Base-by-base conservation (phyloP, 2,888 invertebrate species). In the Smittia aterrima region DNA sequence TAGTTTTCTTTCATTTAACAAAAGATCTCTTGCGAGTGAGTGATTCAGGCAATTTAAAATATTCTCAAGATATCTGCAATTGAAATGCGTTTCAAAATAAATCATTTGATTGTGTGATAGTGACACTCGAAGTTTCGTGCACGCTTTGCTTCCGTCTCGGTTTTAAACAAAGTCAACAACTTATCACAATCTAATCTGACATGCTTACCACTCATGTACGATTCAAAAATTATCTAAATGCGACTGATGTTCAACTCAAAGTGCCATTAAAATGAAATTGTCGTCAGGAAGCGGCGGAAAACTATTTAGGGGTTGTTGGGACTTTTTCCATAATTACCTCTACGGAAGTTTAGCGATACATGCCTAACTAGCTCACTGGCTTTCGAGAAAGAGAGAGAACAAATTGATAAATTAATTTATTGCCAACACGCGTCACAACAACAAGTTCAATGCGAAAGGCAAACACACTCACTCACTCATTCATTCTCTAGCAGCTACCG, bases 391-490 rank as follows among this genome's bases (percentile, higher is more conserved):
- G 66, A 67, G 24, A 25, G 25, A 68, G 6, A 58, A 27, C 64
- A 64, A 72, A 62, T 72, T 58, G 62, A 72, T 72, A 58, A 72
- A 72, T 72, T 72, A 72, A 72, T 72, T 72, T 72, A 72, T 72
- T 62, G 40, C 72, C 38, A 40, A 32, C 72, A 72, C 72, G 72
- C 72, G 72, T 72, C 72, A 62, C 72, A 72, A 72, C 54, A 72
- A 66, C 66, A 66, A 32, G 66, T 40, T 66, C 66, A 66, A 25
- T 24, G 24, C 9, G 27, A 66, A 40, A 66, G 16, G 40, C 25
- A 22, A 32, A 40, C 70, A 72, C 38, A 62, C 58, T 13, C 25
- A 18, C 20, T 64, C 16, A 13, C 20, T 62, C 62, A 53, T 27
- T 54, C 41, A 58, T 22, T 1, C 25, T 64, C 2, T 64, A 20